These are phyloP conservation scores for Diaprepes abbreviatus DNA, from an alignment of 2,888 invertebrate genomes.

Conservation along the genomic window DNA sequence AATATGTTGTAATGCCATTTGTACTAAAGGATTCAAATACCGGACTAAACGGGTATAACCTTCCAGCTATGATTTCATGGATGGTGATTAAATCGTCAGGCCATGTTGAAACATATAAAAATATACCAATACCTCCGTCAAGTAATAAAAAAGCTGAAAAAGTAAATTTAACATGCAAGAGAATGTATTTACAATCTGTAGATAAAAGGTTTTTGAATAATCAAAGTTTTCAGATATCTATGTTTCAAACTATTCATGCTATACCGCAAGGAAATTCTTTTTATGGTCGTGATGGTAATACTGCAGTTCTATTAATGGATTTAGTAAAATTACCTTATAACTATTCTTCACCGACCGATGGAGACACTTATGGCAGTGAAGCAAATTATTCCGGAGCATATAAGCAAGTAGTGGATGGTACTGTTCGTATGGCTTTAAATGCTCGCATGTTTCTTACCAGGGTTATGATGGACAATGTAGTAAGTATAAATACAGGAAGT, in stretches of 20 bases:
- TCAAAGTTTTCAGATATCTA: constrained; percentile 11
- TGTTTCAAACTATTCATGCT: constrained; percentile 21
- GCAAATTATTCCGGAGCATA: constrained; percentile 16
- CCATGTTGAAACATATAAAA: not conserved
- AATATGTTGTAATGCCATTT: not conserved
- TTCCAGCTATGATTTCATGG: constrained; percentile 26
- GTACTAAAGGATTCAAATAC: not conserved
- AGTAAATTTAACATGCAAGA: constrained; percentile 13
- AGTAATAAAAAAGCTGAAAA: not conserved
- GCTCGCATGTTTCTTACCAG: constrained; percentile 30
- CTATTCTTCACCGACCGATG: constrained; percentile 18
- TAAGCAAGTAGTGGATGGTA: constrained; percentile 12
- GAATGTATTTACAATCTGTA: constrained; percentile 19
- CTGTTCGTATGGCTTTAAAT: constrained; percentile 25
- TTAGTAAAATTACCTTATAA: constrained; percentile 8
- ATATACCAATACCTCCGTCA: constrained; percentile 10
- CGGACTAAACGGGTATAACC: constrained; percentile 25
- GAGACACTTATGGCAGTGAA: constrained; percentile 12
- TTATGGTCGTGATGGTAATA: constrained; percentile 26
- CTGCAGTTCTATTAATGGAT: constrained; percentile 21
- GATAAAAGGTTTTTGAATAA: constrained; percentile 21
- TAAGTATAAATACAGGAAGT: no score
- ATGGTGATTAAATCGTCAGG: constrained; percentile 14
- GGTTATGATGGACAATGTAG: constrained; percentile 28
- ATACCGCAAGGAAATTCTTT: constrained; percentile 3